Percentiles rank a stretch among this genome's conserved stretches.
These are phyloP conservation scores for Chloroceryle aenea DNA, from an alignment of 2,113 vertebrate species.

Conservation along the genomic window DNA sequence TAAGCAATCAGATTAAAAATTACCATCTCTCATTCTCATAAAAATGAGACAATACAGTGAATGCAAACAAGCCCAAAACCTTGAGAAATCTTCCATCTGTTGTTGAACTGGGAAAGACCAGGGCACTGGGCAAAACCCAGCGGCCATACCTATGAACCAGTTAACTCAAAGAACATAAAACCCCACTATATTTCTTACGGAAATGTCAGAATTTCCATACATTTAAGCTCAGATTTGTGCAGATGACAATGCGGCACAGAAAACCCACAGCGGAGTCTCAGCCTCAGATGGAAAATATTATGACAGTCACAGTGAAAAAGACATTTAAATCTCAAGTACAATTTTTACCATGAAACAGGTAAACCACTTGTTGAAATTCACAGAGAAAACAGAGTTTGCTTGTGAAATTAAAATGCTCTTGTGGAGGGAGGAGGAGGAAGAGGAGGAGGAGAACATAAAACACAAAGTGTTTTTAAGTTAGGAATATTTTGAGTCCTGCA, in stretches of 20 bases:
- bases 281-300: slow-evolving; percentile 61
- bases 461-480: background rate
- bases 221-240: slow-evolving; percentile 36
- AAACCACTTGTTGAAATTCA: background rate
- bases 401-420: slow-evolving; percentile 9
- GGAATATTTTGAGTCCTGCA: slow-evolving; percentile 42
- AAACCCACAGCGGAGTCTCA: slow-evolving; percentile 64
- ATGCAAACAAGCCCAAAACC: background rate
- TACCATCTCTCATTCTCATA: background rate
- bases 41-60: background rate
- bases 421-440: background rate
- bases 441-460: background rate
- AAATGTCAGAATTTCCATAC: slow-evolving; percentile 62
- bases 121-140: slow-evolving; percentile 51
- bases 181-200: background rate
- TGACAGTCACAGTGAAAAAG: slow-evolving; percentile 55
- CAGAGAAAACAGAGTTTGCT: background rate
- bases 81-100: background rate
- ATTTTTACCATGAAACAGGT: slow-evolving; percentile 59
- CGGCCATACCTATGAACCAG: background rate
- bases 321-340: slow-evolving; percentile 42
- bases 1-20: background rate
- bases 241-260: slow-evolving; percentile 47
- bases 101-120: slow-evolving; percentile 43
- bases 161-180: background rate